Percentiles rank a stretch among this genome's conserved stretches.
Conservation (phyloP, 64 coral and sea anemone species). For the Catalaphyllia jardinei region DNA sequence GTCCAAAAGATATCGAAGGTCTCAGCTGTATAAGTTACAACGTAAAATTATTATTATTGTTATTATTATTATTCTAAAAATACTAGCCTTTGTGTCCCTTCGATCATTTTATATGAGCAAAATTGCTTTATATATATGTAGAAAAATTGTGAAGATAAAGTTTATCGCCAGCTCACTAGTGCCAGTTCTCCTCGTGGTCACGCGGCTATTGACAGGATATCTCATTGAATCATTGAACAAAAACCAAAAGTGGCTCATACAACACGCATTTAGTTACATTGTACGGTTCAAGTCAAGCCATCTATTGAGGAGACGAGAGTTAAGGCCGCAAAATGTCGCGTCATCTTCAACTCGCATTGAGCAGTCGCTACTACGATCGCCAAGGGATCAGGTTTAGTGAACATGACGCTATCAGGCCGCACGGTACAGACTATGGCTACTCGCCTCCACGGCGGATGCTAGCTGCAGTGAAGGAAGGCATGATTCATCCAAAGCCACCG, state of each 20-base stretch:
- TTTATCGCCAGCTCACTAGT: conserved; percentile 2
- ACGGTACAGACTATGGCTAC: conserved; percentile 93
- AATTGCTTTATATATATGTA: too few relatives aligned
- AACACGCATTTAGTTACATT: conserved; percentile 6
- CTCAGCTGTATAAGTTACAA: too few relatives aligned
- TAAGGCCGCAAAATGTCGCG: conserved; percentile 59
- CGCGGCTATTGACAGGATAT: not conserved
- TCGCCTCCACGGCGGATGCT: conserved; percentile 89
- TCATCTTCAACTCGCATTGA: conserved; percentile 55
- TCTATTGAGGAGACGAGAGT: not conserved
- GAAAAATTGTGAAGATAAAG: too few relatives aligned
- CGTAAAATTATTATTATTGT: too few relatives aligned
- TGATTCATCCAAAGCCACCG: conserved; percentile 96
- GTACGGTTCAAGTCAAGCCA: too few relatives aligned
- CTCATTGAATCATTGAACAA: conserved; percentile 8
- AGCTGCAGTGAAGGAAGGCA: conserved; percentile 88
- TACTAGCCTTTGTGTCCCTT: too few relatives aligned
- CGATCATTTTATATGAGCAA: too few relatives aligned
- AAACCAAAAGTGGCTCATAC: not conserved
- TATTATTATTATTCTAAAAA: too few relatives aligned
- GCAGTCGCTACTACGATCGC: conserved; percentile 82
- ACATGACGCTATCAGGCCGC: conserved; percentile 71
- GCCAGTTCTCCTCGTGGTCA: not conserved
- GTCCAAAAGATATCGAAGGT: too few relatives aligned
- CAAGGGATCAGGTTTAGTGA: conserved; percentile 86